Evolutionary conservation across 2,113 vertebrate genomes (phyloP).

Genomic region (Isurus oxyrinchus): DNA sequence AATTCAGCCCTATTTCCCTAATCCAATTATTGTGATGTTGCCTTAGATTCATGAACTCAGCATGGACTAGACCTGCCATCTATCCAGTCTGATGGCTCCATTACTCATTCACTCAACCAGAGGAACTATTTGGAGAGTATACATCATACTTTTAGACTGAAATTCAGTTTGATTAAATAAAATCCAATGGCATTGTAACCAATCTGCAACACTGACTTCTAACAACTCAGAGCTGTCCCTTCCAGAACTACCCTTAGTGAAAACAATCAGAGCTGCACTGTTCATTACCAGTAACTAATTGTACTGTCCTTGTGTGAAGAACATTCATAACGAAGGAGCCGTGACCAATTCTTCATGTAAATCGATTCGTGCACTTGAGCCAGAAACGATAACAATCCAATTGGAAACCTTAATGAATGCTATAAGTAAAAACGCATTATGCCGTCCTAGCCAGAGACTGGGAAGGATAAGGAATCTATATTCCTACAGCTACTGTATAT

Average conservation of each 20-base stretch:
- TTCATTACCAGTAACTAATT: conserved; percentile 24
- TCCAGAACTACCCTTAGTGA: background rate
- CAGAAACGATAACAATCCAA: background rate
- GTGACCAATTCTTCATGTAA: conserved; percentile 1
- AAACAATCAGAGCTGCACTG: background rate
- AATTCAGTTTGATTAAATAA: conserved; percentile 2
- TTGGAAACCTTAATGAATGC: conserved; percentile 22
- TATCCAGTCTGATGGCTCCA: background rate
- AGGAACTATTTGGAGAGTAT: background rate
- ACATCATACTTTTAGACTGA: background rate
- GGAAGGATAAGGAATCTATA: background rate
- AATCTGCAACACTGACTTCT: background rate
- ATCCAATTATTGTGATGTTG: background rate
- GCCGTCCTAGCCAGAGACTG: background rate
- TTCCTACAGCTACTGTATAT: background rate
- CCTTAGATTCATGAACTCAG: background rate
- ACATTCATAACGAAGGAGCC: conserved; percentile 18
- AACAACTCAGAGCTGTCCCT: background rate
- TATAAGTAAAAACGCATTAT: background rate
- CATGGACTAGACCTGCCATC: background rate
- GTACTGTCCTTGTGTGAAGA: conserved; percentile 25
- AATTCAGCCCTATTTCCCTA: too few relatives aligned
- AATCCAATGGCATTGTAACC: background rate
- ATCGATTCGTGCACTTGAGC: background rate
- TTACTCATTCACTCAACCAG: too few relatives aligned